Evolutionary conservation across 2,888 invertebrate genomes (phyloP), one percentile per base, ranked within the genome.

Genomic region (Ephialtes manifestator): DNA sequence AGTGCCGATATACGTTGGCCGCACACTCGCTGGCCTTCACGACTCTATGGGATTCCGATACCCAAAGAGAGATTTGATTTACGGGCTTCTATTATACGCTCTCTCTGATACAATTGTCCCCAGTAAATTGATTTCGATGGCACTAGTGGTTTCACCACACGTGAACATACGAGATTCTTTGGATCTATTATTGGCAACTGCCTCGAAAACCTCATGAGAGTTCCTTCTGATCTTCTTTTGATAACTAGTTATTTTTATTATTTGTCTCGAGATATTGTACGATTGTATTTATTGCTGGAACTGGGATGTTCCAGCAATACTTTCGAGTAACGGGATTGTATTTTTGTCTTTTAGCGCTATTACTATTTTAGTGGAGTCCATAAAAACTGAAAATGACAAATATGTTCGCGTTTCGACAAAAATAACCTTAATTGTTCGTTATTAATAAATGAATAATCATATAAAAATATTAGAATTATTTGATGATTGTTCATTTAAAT

Each of bases 61-160:
- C 67, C 60, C 51, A 71, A 80, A 87, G 87, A 87, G 83, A 87
- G 87, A 86, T 87, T 87, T 87, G 87, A 84, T 87, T 86, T 86
- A 85, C 85, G 70, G 82, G 81, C 78, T 80, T 82, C 80, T 68
- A 75, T 83, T 85, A 81, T 82, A 84, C 84, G 75, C 81, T 79
- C 67, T 83, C 78, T 74, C 65, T 55, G 83, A 84, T 80, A 84
- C 80, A 74, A 84, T 77, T 84, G 81, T 76, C 81, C 77, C 60
- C 81, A 58, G 80, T 81, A 81, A 86, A 83, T 83, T 83, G 84
- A 77, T 81, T 80, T 58, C 86, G 72, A 76, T 77, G 15, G 74
- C 67, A 60, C 72, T 46, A 65, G 71, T 39, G 78, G 43, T 51
- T 74, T 51, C 63, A 31, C 74, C 46, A 43, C 77, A 75, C 79